A percentile compares a stretch with the other conserved stretches of the same genome.
phyloP scores from a whole-genome alignment of 2,113 vertebrate genomes.

The Lathamus discolor region DNA sequence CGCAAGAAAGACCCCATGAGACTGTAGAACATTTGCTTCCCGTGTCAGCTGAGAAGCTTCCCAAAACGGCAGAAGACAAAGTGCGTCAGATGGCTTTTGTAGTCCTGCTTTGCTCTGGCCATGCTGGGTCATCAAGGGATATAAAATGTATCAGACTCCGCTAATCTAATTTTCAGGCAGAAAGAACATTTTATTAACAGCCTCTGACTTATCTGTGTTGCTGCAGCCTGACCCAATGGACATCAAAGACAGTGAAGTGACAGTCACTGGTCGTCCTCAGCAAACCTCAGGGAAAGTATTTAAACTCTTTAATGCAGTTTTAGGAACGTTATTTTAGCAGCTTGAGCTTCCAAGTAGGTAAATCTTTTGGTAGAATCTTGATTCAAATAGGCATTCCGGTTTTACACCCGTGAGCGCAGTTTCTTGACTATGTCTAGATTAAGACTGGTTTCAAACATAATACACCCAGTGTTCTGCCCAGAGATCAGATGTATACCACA shows the following conservation, averaged over 20 bases:
- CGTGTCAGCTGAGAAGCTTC: conserved; percentile 1
- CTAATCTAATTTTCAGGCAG: conserved; percentile 43
- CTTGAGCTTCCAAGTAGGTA: neutral
- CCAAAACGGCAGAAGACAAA: conserved; percentile 17
- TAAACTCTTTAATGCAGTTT: neutral
- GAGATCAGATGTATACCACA: neutral
- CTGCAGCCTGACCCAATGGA: neutral
- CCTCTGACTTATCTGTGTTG: neutral
- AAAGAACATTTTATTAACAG: neutral
- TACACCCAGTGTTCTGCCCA: neutral
- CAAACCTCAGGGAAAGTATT: neutral
- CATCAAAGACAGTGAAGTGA: neutral
- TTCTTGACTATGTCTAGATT: neutral
- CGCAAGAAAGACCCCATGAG: neutral
- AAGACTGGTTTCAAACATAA: neutral
- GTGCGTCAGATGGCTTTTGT: neutral
- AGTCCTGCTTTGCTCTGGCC: neutral
- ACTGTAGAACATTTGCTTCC: conserved; percentile 19
- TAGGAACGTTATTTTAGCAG: neutral
- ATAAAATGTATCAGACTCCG: neutral
- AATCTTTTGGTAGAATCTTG: neutral
- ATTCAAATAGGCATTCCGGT: neutral
- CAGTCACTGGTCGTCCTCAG: neutral
- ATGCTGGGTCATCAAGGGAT: neutral
- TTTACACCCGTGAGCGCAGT: neutral